These are phyloP conservation scores for Xenotilapia longispinis DNA, from an alignment of 2,113 vertebrate genomes.

Conservation along the genomic window DNA sequence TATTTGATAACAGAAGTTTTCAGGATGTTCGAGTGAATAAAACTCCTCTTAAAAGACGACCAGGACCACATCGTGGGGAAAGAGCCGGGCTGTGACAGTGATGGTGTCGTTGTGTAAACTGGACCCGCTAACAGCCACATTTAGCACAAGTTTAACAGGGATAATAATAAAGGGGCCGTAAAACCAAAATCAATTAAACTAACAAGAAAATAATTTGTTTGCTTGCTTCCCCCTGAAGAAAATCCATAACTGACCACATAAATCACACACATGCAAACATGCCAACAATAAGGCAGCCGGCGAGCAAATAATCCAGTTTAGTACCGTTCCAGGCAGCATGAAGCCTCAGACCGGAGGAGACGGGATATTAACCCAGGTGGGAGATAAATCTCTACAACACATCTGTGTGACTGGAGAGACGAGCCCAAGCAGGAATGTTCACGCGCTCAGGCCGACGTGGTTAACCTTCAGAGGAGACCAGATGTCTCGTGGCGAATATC, in stretches of 20 bases:
- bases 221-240: neutral
- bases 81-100: neutral
- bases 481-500: neutral
- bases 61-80: neutral
- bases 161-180: neutral
- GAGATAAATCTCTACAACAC: neutral
- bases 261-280: neutral
- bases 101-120: neutral
- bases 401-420: neutral
- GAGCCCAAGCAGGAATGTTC: neutral
- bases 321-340: neutral
- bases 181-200: neutral
- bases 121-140: neutral
- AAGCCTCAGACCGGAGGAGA: neutral
- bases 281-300: neutral
- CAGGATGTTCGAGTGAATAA: neutral
- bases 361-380: rapidly evolving
- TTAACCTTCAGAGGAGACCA: neutral
- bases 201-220: neutral
- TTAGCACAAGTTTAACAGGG: neutral
- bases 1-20: neutral
- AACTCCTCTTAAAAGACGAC: neutral
- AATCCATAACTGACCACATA: neutral
- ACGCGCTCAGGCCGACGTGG: rapidly evolving
- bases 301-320: neutral